Evolutionary conservation across 2,113 vertebrate species (phyloP), one percentile per base, ranked within the genome.

Genomic region (Ascaphus truei): DNA sequence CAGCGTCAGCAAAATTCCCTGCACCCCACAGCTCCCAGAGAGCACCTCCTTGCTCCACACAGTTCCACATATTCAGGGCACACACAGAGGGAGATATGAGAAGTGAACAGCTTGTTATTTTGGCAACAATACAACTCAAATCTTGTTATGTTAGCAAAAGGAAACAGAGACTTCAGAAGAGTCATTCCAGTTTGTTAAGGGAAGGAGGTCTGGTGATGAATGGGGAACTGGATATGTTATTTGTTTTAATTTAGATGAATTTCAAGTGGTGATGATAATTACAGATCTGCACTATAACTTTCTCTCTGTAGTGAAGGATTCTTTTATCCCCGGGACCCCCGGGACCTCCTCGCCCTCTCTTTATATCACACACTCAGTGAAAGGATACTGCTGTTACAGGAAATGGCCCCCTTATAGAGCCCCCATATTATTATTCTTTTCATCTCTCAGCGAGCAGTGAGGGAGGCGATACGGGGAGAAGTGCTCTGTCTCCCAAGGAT

Each of bases 201-300:
- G 67, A 61, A 69, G 67, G 67, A 48, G 67, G 56, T 61, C 67
- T 69, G 45, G 67, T 69, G 67, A 69, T 69, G 67, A 69, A 69
- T 61, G 67, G 67, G 67, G 67, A 61, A 69, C 67, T 69, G 67
- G 67, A 69, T 69, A 61, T 60, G 56, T 69, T 69, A 69, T 69
- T 69, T 69, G 67, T 69, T 57, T 69, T 69, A 69, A 69, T 69
- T 69, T 69, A 52, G 57, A 69, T 69, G 56, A 69, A 69, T 69
- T 69, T 69, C 56, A 69, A 69, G 67, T 69, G 67, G 67, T 69
- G 67, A 61, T 69, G 67, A 69, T 69, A 69, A 69, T 69, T 69
- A 61, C 67, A 52, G 67, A 60, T 69, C 67, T 52, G 47, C 47
- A 27, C 57, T 69, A 31, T 60, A 61, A 51, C 33, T 61, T 61